A percentile compares a stretch with the other conserved stretches of the same genome.
Conservation (phyloP, 2,113 vertebrate species). For the Callithrix jacchus region DNA sequence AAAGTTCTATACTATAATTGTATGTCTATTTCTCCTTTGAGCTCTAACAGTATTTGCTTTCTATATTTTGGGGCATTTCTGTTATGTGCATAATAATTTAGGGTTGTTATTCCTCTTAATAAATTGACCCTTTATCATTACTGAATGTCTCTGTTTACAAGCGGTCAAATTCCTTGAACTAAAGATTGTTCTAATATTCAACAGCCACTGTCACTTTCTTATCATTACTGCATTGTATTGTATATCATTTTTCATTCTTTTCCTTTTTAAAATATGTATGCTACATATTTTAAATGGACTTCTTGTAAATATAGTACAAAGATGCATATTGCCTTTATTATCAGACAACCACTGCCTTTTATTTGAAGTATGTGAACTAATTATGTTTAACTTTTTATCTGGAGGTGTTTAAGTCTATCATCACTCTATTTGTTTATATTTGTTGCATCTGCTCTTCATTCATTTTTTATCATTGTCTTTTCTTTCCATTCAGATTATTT, state of each 20-base stretch:
- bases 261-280: neutral
- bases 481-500: neutral
- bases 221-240: neutral
- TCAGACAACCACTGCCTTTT: neutral
- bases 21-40: neutral
- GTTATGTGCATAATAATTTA: neutral
- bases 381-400: conserved; percentile 14
- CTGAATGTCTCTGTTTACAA: neutral
- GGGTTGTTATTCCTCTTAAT: neutral
- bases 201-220: neutral
- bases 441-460: neutral
- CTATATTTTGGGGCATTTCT: neutral
- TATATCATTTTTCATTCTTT: neutral
- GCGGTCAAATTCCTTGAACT: neutral
- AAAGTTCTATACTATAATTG: neutral
- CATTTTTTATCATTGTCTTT: neutral
- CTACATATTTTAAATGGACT: neutral
- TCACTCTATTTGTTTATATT: neutral
- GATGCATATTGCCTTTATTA: neutral
- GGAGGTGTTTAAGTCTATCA: neutral
- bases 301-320: neutral
- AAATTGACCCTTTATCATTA: neutral
- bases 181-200: neutral
- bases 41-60: neutral
- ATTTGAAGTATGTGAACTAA: neutral